phyloP scores from a whole-genome alignment of 2,113 vertebrate genomes.

The Crotalus helleri region DNA sequence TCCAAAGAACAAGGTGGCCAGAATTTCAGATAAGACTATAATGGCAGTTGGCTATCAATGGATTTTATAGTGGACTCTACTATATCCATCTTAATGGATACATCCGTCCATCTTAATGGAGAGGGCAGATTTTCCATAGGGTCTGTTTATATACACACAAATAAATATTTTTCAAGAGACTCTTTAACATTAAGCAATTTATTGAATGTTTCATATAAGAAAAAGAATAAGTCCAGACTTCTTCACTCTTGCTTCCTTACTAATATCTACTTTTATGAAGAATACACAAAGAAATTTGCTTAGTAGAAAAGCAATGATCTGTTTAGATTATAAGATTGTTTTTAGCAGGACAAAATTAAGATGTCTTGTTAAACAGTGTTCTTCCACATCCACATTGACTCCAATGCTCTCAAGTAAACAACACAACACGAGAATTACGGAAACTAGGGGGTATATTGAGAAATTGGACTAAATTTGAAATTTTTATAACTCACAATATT shows the following conservation, averaged over 20 bases:
- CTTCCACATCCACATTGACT: too few relatives aligned
- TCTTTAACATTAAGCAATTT: neutral
- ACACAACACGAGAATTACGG: too few relatives aligned
- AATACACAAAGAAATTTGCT: neutral
- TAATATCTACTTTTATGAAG: neutral
- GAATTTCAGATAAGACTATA: neutral
- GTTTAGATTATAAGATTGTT: too few relatives aligned
- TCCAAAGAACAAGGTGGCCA: neutral
- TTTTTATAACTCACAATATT: too few relatives aligned
- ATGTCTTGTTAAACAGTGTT: too few relatives aligned
- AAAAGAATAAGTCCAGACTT: neutral
- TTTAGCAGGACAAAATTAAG: too few relatives aligned
- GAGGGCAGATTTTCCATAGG: neutral
- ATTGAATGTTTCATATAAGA: neutral
- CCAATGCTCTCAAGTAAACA: too few relatives aligned
- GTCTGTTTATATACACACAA: neutral
- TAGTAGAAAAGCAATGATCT: too few relatives aligned
- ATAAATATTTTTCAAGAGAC: neutral
- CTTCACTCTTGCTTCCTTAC: neutral
- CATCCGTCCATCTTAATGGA: neutral
- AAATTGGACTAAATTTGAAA: too few relatives aligned
- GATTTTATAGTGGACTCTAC: neutral
- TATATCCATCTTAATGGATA: too few relatives aligned
- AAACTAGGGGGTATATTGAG: too few relatives aligned
- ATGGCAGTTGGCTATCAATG: neutral